These are phyloP conservation scores for Pachyseris speciosa DNA, from an alignment of 64 coral and sea anemone genomes.

Conservation along the genomic window DNA sequence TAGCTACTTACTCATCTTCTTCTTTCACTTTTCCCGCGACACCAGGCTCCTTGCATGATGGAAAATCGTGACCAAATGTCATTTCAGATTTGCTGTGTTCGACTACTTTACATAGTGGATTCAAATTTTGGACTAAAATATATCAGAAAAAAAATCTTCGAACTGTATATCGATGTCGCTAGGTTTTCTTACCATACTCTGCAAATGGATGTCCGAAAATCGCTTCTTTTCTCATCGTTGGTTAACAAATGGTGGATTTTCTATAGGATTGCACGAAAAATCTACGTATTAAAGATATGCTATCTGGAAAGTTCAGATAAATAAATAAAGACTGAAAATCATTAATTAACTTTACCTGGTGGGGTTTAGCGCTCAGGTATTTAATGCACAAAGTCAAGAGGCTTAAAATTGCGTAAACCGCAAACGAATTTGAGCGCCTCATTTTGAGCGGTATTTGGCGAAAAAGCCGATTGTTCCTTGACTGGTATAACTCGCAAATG, in stretches of 20 bases:
- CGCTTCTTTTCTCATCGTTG: neutral
- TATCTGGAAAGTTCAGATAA: neutral
- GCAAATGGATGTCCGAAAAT: slow-evolving; percentile 37
- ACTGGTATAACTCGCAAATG: neutral
- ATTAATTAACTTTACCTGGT: slow-evolving; percentile 13
- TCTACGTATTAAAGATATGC: neutral
- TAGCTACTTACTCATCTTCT: no score
- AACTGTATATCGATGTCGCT: neutral
- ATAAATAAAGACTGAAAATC: neutral
- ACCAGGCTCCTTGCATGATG: no score
- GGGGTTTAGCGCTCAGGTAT: neutral
- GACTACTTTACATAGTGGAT: no score
- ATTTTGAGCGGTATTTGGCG: neutral
- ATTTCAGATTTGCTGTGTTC: no score
- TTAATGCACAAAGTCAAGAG: neutral
- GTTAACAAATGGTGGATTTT: slow-evolving; percentile 28
- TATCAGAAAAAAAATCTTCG: no score
- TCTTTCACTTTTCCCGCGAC: no score
- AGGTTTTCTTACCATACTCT: slow-evolving; percentile 18
- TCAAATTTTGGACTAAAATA: no score
- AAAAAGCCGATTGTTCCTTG: neutral
- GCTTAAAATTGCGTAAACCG: neutral
- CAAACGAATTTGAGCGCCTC: neutral
- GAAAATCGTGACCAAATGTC: no score
- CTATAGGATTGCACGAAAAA: neutral